phyloP scores from a whole-genome alignment of 2,888 invertebrate genomes.

The Eubasilissa splendida region DNA sequence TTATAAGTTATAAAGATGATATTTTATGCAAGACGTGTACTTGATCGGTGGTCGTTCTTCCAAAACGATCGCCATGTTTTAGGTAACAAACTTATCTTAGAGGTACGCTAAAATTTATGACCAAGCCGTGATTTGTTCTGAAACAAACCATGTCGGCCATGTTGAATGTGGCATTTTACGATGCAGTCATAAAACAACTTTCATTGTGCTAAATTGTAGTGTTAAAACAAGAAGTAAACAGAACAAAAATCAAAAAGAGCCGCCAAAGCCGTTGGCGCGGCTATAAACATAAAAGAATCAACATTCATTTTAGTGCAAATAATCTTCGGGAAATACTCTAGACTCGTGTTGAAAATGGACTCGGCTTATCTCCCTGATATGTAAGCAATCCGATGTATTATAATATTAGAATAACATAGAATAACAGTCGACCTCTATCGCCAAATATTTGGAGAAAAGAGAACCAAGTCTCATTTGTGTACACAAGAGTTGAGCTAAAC shows the following conservation, averaged over 20 bases:
- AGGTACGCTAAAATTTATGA: constrained; percentile 5
- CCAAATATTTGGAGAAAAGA: too few relatives aligned
- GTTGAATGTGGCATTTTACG: constrained; percentile 42
- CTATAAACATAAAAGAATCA: constrained; percentile 34
- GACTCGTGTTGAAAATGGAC: too few relatives aligned
- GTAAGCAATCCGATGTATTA: too few relatives aligned
- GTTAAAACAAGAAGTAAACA: constrained; percentile 52
- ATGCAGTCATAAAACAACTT: constrained; percentile 48
- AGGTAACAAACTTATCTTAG: not conserved
- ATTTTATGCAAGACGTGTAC: too few relatives aligned
- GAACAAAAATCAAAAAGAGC: constrained; percentile 27
- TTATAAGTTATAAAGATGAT: too few relatives aligned
- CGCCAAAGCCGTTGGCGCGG: constrained; percentile 32
- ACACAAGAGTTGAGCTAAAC: too few relatives aligned
- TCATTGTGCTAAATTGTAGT: constrained; percentile 51
- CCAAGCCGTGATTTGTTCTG: not conserved
- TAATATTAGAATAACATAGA: too few relatives aligned
- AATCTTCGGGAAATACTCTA: not conserved
- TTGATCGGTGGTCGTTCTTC: too few relatives aligned
- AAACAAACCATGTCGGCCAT: constrained; percentile 25
- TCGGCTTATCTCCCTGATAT: too few relatives aligned
- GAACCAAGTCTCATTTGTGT: too few relatives aligned
- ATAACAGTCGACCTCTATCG: too few relatives aligned
- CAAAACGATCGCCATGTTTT: too few relatives aligned
- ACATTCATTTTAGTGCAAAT: constrained; percentile 31